A percentile compares a stretch with the other conserved stretches of the same genome.
Conservation (phyloP, 2,797 vertebrate species). For the Ceyx erithaca region DNA sequence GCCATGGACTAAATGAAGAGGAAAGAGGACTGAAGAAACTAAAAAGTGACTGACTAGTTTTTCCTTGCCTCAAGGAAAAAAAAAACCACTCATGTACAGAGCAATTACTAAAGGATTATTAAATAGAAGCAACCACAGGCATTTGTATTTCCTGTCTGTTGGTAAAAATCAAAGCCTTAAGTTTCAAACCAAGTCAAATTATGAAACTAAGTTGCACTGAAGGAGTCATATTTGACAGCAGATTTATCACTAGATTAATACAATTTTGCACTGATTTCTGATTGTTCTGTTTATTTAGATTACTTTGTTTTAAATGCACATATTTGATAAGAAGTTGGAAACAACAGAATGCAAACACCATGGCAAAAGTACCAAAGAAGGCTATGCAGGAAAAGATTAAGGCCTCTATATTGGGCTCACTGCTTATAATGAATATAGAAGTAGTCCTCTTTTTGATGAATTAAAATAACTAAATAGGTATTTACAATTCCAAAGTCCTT, state of each 20-base stretch:
- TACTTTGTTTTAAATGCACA: neutral
- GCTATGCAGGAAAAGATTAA: neutral
- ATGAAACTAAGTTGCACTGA: neutral
- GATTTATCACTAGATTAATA: neutral
- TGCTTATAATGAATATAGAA: neutral
- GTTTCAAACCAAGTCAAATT: slow-evolving; percentile 34
- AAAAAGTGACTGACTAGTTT: neutral
- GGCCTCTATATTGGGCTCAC: neutral
- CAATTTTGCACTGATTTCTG: neutral
- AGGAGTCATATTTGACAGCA: neutral
- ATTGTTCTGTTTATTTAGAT: neutral
- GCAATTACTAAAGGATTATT: neutral
- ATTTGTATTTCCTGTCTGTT: slow-evolving; percentile 33
- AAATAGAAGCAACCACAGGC: neutral
- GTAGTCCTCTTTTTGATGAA: neutral
- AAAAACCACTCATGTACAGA: neutral
- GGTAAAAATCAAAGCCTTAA: slow-evolving; percentile 80
- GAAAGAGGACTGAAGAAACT: neutral
- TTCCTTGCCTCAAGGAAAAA: neutral
- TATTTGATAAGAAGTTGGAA: neutral
- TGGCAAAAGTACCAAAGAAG: neutral
- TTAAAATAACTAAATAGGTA: neutral
- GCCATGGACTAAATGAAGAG: neutral
- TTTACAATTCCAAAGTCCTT: neutral
- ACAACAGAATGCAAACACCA: neutral